Base-by-base conservation (phyloP, 2,113 vertebrate species). In the Carettochelys insculpta region DNA sequence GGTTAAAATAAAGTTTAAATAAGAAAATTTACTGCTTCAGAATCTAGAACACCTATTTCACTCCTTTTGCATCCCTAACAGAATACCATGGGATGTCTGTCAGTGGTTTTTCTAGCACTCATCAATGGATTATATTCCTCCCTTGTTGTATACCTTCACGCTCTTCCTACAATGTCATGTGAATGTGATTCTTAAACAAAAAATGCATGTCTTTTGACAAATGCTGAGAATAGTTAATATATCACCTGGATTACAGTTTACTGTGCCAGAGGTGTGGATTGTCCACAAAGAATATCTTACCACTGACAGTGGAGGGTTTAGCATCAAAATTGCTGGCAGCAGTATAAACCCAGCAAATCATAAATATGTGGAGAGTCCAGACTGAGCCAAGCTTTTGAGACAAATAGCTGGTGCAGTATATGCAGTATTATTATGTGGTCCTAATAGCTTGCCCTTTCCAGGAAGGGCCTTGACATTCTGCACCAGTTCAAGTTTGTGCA, bases 381-480 rank as follows among this genome's bases (percentile, higher is more conserved):
- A 24, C 52, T 25, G 9, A 53, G 12, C 29, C 19, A 17, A 52
- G 31, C 47, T 25, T 12, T 20, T 43, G 6, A 16, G 75, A 38
- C 3, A 75, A 25, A 20, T 5, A 38, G 5, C 24, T 24, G 16
- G 11, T 17, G 29, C 27, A 29, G 52, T 31, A 8, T 73, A 11
- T 1, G 34, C 56, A 50, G 34, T 20, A 5, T 34, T 80, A 2
- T 20, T 45, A 2, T 83, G 2, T 0, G 1, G 1, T 88, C 20
- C 19, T 58, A 25, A n/a, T 45, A 6, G 5, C 3, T 75, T 93
- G 65, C 6, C 50, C 78, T 25, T 11, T 75, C 17, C 6, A 0
- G 58, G 75, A 5, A 16, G 29, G 41, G 43, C 20, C 12, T 27
- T 24, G 43, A 27, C 22, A 45, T 27, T 43, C 10, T 43, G 68